phyloP scores from a whole-genome alignment of 2,888 invertebrate species.

The Lapara coniferarum region DNA sequence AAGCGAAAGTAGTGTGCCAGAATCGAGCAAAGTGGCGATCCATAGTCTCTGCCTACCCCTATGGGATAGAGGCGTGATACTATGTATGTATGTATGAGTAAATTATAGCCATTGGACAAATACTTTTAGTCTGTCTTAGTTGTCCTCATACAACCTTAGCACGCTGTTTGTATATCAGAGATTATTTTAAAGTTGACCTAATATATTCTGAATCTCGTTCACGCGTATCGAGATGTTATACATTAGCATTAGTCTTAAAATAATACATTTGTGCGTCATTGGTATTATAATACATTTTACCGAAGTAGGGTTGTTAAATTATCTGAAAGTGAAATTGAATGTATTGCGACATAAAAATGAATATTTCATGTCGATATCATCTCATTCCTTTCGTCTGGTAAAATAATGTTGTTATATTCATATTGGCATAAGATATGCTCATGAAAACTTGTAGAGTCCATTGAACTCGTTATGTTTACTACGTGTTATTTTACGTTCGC shows the following conservation, averaged over 20 bases:
- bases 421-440: background rate
- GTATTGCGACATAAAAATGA: background rate
- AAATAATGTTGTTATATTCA: background rate
- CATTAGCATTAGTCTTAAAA: background rate
- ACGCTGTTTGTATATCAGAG: background rate
- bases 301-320: background rate
- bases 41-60: too few species aligned
- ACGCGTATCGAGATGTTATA: conserved; percentile 2
- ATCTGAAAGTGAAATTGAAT: background rate
- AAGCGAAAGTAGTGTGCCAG: too few species aligned
- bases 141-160: background rate
- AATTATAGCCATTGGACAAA: too few species aligned
- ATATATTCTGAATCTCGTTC: conserved; percentile 1
- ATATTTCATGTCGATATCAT: conserved; percentile 1
- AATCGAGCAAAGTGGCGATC: too few species aligned
- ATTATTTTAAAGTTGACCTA: background rate
- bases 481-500: background rate
- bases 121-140: background rate
- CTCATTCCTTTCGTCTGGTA: background rate
- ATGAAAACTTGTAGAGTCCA: conserved; percentile 4
- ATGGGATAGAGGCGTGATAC: too few species aligned
- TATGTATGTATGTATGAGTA: too few species aligned
- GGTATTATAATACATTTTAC: conserved; percentile 2
- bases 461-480: conserved; percentile 1
- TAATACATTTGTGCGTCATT: conserved; percentile 2